phyloP scores from a whole-genome alignment of 2,888 invertebrate genomes.

The Caenorhabditis panamensis region DNA sequence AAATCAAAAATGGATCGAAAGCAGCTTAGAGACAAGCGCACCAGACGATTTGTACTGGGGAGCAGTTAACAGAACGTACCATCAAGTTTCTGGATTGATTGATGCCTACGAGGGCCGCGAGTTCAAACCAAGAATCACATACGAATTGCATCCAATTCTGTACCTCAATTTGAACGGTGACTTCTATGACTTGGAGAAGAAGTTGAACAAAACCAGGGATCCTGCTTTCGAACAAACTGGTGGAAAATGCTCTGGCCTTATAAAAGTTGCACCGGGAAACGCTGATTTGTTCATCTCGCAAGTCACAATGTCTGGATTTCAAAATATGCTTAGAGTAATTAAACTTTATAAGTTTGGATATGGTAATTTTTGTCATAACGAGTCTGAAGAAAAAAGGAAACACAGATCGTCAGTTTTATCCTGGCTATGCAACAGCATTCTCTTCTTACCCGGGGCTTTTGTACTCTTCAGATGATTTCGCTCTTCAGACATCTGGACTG shows the following conservation, averaged over 20 bases:
- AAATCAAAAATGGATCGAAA: constrained; percentile 76
- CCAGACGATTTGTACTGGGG: constrained; percentile 80
- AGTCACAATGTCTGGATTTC: constrained; percentile 80
- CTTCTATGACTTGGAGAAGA: constrained; percentile 80
- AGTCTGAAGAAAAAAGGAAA: no score
- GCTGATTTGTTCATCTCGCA: constrained; percentile 79
- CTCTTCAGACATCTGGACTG: constrained; percentile 78
- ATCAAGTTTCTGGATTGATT: constrained; percentile 76
- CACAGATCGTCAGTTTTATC: constrained; percentile 81
- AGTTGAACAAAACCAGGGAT: constrained; percentile 80
- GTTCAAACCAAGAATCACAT: constrained; percentile 68
- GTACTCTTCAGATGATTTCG: constrained; percentile 81
- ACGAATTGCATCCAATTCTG: constrained; percentile 76
- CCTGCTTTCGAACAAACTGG: constrained; percentile 70
- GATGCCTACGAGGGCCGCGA: constrained; percentile 71
- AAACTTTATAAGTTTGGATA: constrained; percentile 86
- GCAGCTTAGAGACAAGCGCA: constrained; percentile 68
- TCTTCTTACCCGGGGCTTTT: constrained; percentile 81
- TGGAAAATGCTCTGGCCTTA: constrained; percentile 78
- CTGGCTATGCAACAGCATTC: constrained; percentile 78
- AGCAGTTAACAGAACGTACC: constrained; percentile 76
- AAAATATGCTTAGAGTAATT: constrained; percentile 78
- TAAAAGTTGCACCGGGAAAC: constrained; percentile 80
- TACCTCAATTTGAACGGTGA: constrained; percentile 79
- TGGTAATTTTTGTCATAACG: no score